A percentile compares a stretch with the other conserved stretches of the same genome.
These are phyloP conservation scores for Rhinatrema bivittatum DNA, from an alignment of 2,797 vertebrate genomes.

Conservation along the genomic window DNA sequence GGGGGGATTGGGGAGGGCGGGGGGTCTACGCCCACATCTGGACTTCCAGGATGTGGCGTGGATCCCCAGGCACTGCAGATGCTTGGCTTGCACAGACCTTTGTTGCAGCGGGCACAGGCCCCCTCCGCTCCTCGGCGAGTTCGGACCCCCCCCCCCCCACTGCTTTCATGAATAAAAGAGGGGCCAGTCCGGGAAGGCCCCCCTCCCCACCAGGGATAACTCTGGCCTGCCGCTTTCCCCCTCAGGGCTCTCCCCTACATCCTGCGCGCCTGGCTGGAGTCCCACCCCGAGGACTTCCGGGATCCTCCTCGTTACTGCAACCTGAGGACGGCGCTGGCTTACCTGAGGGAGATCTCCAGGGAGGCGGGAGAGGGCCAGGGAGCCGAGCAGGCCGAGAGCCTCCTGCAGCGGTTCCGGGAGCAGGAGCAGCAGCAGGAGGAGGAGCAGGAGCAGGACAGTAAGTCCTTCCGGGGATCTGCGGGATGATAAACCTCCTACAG, in stretches of 20 bases:
- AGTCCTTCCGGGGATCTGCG: too few species aligned
- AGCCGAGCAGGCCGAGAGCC: slow-evolving; percentile 44
- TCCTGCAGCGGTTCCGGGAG: slow-evolving; percentile 47
- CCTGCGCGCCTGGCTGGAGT: slow-evolving; percentile 63
- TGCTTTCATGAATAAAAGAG: too few species aligned
- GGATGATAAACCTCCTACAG: neutral
- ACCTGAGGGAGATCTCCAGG: slow-evolving; percentile 54
- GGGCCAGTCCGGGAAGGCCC: too few species aligned
- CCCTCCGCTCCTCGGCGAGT: too few species aligned
- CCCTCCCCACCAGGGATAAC: too few species aligned
- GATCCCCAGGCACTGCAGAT: too few species aligned
- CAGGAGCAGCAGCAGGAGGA: slow-evolving; percentile 33
- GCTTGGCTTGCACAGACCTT: too few species aligned
- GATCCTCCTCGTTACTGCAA: slow-evolving; percentile 57
- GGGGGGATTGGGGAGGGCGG: too few species aligned
- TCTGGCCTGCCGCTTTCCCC: neutral
- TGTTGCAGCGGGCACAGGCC: too few species aligned
- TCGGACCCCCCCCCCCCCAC: too few species aligned
- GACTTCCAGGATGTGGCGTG: too few species aligned
- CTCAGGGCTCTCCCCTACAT: slow-evolving; percentile 34
- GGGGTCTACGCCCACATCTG: too few species aligned
- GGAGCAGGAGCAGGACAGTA: neutral
- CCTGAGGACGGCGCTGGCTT: slow-evolving; percentile 47
- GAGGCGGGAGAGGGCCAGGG: slow-evolving; percentile 40
- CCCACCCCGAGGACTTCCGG: slow-evolving; percentile 70